Conservation (phyloP, 2,888 invertebrate genomes). For the Athalia cordata region DNA sequence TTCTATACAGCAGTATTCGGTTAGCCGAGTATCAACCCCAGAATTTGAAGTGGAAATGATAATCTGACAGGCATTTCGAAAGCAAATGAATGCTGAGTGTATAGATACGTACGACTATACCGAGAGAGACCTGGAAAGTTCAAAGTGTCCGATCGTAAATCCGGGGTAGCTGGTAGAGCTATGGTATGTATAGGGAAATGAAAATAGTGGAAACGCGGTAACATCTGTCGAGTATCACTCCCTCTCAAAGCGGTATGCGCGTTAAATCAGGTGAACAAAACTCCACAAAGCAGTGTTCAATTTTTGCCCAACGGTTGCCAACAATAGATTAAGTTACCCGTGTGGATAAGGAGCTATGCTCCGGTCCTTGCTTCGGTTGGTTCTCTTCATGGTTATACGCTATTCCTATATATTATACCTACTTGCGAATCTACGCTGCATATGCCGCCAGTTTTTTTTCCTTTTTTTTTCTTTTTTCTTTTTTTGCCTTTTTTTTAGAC, state of each 20-base stretch:
- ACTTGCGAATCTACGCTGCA: constrained; percentile 1
- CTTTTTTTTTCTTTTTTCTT: constrained; percentile 1
- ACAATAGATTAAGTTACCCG: constrained; percentile 44
- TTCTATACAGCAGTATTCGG: constrained; percentile 4
- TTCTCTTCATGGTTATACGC: constrained; percentile 15
- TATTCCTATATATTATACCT: neutral
- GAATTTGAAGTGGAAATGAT: constrained; percentile 40
- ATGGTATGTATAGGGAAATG: constrained; percentile 31
- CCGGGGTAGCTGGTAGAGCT: constrained; percentile 26
- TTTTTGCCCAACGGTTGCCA: constrained; percentile 42
- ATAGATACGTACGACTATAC: too few relatives aligned
- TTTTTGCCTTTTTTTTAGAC: constrained; percentile 21
- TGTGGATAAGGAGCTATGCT: constrained; percentile 35
- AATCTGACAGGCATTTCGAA: constrained; percentile 57
- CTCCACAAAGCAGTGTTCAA: constrained; percentile 44
- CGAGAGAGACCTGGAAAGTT: constrained; percentile 21
- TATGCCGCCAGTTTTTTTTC: constrained; percentile 10
- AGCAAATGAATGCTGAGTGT: constrained; percentile 29
- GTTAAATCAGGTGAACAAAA: constrained; percentile 70
- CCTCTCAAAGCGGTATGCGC: constrained; percentile 62
- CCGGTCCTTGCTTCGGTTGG: constrained; percentile 22
- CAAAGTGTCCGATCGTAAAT: constrained; percentile 43
- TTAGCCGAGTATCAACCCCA: constrained; percentile 36
- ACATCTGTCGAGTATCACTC: constrained; percentile 72
- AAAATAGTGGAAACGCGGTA: constrained; percentile 56